Conservation (phyloP, 2,797 vertebrate species). For the Atherinosoma microstoma region DNA sequence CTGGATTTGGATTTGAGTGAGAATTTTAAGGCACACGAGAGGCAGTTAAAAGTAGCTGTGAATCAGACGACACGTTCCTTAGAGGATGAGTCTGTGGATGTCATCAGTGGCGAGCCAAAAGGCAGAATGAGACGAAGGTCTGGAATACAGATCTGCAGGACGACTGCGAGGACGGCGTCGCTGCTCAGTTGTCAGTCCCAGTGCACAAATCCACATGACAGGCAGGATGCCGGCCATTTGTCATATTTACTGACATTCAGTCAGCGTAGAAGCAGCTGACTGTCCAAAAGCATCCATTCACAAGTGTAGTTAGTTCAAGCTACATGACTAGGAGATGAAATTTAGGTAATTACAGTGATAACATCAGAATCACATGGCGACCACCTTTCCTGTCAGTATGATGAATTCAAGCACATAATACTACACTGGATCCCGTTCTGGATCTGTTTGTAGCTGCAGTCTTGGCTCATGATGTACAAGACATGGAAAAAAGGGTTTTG, state of each 20-base stretch:
- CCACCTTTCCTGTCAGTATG: too few relatives aligned
- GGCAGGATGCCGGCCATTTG: constrained; percentile 61
- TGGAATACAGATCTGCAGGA: constrained; percentile 79
- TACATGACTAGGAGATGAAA: not conserved
- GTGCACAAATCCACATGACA: constrained; percentile 70
- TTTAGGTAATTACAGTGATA: not conserved
- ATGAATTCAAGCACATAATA: too few relatives aligned
- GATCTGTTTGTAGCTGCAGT: too few relatives aligned
- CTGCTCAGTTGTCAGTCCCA: constrained; percentile 48
- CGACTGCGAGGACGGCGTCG: constrained; percentile 39
- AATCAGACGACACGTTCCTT: constrained; percentile 60
- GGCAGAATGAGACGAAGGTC: constrained; percentile 55
- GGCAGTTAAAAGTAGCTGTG: constrained; percentile 53
- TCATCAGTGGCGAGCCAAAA: constrained; percentile 76
- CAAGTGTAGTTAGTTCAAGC: constrained; percentile 1
- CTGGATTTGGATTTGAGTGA: constrained; percentile 30
- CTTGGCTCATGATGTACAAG: not conserved
- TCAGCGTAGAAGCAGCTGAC: constrained; percentile 33
- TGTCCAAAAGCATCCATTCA: constrained; percentile 21
- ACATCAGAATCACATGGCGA: not conserved
- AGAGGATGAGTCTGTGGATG: constrained; percentile 74
- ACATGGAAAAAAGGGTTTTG: not conserved
- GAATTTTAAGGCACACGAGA: constrained; percentile 47
- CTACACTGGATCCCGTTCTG: too few relatives aligned
- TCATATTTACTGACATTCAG: constrained; percentile 50